A percentile compares a stretch with the other conserved stretches of the same genome.
These are phyloP conservation scores for Drosophila mayaguana DNA, from an alignment of 2,888 invertebrate genomes.

Conservation along the genomic window DNA sequence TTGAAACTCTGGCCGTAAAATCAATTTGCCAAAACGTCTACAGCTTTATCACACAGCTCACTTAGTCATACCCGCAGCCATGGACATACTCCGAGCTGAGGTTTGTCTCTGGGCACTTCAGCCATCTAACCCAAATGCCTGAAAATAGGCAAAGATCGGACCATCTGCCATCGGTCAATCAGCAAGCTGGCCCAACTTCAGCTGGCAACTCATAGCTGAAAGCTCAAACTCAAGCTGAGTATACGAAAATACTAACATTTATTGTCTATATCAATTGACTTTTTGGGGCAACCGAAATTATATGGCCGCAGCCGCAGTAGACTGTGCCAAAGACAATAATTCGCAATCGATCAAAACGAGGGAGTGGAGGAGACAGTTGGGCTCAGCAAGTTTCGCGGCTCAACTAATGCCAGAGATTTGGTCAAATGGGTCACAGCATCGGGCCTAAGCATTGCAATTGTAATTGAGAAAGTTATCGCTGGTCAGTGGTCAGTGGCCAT, in stretches of 20 bases:
- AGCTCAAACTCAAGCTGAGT: slow-evolving; percentile 19
- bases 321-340: slow-evolving; percentile 73
- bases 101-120: slow-evolving; percentile 25
- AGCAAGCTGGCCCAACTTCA: slow-evolving; percentile 26
- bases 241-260: slow-evolving; percentile 71
- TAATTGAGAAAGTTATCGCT: slow-evolving; percentile 55
- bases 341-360: slow-evolving; percentile 51
- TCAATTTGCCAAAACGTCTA: slow-evolving; percentile 83
- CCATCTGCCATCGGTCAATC: slow-evolving; percentile 62
- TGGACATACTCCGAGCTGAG: slow-evolving; percentile 23
- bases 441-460: slow-evolving; percentile 45
- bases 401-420: slow-evolving; percentile 83
- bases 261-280: slow-evolving; percentile 77
- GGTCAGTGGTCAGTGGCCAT: slow-evolving; percentile 23
- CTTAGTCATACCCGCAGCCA: slow-evolving; percentile 48
- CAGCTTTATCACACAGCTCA: slow-evolving; percentile 77
- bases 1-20: slow-evolving; percentile 76
- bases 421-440: slow-evolving; percentile 72
- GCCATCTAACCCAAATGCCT: slow-evolving; percentile 51
- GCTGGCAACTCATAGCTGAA: slow-evolving; percentile 36
- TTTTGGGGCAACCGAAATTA: slow-evolving; percentile 75
- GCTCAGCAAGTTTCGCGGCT: slow-evolving; percentile 82
- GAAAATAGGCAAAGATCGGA: slow-evolving; percentile 11
- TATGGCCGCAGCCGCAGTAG: slow-evolving; percentile 39
- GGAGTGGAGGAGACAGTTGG: slow-evolving; percentile 32